phyloP scores from a whole-genome alignment of 2,113 vertebrate species.

The Puntigrus tetrazona region DNA sequence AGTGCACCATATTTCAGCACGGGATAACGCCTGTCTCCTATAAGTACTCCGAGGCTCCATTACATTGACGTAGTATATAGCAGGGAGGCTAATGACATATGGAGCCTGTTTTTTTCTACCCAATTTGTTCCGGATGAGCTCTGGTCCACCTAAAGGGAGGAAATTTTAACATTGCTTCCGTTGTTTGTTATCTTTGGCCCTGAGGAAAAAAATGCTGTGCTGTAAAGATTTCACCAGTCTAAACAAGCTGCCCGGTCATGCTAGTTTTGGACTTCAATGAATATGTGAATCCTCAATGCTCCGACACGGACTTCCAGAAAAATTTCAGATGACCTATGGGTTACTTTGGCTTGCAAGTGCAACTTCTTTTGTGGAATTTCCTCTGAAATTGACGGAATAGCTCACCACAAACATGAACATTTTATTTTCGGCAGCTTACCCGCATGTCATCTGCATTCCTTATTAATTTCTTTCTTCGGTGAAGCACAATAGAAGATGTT shows the following conservation, averaged over 20 bases:
- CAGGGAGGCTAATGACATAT: constrained; percentile 9
- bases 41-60: constrained; percentile 1
- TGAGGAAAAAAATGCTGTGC: constrained; percentile 24
- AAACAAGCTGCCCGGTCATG: constrained; percentile 51
- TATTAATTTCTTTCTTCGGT: background rate
- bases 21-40: constrained; percentile 22
- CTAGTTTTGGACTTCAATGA: constrained; percentile 46
- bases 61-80: background rate
- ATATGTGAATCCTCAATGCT: constrained; percentile 2
- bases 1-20: constrained; percentile 14
- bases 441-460: background rate
- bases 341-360: background rate
- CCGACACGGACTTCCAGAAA: background rate
- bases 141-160: constrained; percentile 44
- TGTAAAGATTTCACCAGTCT: constrained; percentile 47
- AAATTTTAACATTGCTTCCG: constrained; percentile 46
- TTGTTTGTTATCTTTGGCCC: constrained; percentile 54
- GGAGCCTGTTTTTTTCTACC: constrained; percentile 1
- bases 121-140: constrained; percentile 29
- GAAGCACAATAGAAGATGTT: background rate
- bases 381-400: background rate
- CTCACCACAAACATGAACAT: background rate
- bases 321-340: background rate
- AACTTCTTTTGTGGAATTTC: background rate
- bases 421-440: background rate